phyloP scores from a whole-genome alignment of 2,797 vertebrate genomes.

The Alcedo quadribrachys region DNA sequence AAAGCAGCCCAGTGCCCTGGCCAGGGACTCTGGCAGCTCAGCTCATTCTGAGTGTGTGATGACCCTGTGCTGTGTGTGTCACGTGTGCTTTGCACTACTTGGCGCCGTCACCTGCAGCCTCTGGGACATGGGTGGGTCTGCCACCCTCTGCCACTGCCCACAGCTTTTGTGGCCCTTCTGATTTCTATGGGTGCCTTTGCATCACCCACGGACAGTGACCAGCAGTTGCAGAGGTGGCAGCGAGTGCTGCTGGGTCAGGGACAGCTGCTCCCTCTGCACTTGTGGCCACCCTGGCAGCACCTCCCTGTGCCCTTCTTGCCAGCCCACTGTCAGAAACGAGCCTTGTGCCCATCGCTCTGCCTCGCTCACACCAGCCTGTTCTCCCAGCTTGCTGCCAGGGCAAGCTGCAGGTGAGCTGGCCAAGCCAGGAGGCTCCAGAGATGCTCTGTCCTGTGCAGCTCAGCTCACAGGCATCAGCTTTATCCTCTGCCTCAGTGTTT shows the following conservation, averaged over 20 bases:
- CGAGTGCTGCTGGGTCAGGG: neutral
- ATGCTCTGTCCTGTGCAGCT: neutral
- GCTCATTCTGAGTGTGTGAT: neutral
- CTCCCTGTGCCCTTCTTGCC: neutral
- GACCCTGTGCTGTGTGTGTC: too few relatives aligned
- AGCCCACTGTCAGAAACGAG: neutral
- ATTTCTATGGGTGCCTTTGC: neutral
- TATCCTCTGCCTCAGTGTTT: neutral
- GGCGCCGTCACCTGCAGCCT: accelerated
- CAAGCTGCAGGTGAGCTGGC: neutral
- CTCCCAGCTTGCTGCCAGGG: neutral
- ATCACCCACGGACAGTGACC: neutral
- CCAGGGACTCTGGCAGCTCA: neutral
- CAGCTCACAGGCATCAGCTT: neutral
- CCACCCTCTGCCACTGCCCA: neutral
- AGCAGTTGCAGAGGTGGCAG: neutral
- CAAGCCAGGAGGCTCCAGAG: neutral
- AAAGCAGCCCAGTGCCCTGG: neutral
- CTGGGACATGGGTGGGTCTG: neutral
- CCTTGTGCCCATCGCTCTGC: neutral
- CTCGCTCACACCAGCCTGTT: neutral
- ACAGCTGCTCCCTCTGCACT: neutral
- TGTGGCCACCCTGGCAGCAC: neutral
- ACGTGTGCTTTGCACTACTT: too few relatives aligned
- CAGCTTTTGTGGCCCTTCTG: neutral